phyloP scores from a whole-genome alignment of 2,113 vertebrate genomes.

The Fulica atra region DNA sequence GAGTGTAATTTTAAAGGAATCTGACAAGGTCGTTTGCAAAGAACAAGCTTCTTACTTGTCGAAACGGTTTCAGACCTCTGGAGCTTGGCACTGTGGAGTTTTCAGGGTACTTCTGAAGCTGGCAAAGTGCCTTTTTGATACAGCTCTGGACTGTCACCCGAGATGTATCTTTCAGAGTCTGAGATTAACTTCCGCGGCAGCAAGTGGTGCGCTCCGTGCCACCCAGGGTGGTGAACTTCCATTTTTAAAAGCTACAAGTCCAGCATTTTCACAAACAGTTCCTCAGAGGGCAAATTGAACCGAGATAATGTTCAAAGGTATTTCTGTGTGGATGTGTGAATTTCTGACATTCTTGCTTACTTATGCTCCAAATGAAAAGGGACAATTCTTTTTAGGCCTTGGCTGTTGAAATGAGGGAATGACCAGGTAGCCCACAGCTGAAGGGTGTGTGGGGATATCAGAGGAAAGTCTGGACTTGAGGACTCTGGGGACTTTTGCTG shows the following conservation, averaged over 20 bases:
- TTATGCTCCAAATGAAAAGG: neutral
- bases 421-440: neutral
- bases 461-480: neutral
- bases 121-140: neutral
- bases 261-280: neutral
- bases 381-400: neutral
- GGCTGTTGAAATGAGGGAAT: neutral
- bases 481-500: neutral
- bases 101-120: neutral
- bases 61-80: neutral
- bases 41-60: neutral
- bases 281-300: neutral
- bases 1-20: constrained; percentile 43
- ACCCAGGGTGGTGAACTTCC: neutral
- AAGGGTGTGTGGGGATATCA: neutral
- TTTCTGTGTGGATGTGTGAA: neutral
- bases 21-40: constrained; percentile 39
- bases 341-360: neutral
- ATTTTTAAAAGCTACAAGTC: neutral
- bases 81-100: neutral
- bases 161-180: neutral
- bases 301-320: neutral
- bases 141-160: neutral
- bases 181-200: neutral
- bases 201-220: accelerated